Evolutionary conservation across 2,113 vertebrate genomes (phyloP).

Genomic region (Progne subis): DNA sequence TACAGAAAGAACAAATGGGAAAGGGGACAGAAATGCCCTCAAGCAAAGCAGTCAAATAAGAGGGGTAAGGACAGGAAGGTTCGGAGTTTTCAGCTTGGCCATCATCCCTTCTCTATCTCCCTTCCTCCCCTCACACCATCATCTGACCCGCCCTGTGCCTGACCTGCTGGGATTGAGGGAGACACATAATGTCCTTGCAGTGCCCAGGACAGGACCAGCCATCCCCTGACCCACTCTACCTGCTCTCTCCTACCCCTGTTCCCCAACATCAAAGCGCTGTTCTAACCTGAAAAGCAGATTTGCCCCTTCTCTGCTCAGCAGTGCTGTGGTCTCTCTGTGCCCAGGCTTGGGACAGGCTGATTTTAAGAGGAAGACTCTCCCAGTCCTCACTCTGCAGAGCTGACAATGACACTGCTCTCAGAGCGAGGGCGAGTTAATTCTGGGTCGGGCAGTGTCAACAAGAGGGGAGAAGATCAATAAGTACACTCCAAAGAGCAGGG

Average conservation of each 20-base stretch:
- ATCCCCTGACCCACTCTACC: background rate
- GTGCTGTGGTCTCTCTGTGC: constrained; percentile 29
- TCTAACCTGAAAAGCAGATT: constrained; percentile 62
- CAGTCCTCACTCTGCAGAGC: constrained; percentile 19
- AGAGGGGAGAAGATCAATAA: background rate
- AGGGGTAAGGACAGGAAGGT: background rate
- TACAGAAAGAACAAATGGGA: background rate
- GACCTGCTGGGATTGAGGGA: background rate
- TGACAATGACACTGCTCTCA: constrained; percentile 3
- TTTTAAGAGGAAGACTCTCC: background rate
- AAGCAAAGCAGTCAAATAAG: background rate
- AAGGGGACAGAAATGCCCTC: background rate
- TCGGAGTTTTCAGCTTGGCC: background rate
- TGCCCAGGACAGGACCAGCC: background rate
- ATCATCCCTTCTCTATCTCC: background rate
- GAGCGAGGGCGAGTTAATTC: background rate
- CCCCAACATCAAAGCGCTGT: constrained; percentile 22
- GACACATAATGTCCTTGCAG: background rate
- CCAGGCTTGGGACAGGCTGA: constrained; percentile 20
- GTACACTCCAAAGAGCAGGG: constrained; percentile 51
- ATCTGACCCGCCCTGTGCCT: background rate
- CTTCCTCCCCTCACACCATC: background rate
- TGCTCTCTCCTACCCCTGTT: constrained; percentile 13
- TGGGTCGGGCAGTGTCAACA: background rate
- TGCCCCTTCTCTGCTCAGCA: constrained; percentile 51